These are phyloP conservation scores for Loripinus fragilis DNA, from an alignment of 2,888 invertebrate species.

Conservation along the genomic window DNA sequence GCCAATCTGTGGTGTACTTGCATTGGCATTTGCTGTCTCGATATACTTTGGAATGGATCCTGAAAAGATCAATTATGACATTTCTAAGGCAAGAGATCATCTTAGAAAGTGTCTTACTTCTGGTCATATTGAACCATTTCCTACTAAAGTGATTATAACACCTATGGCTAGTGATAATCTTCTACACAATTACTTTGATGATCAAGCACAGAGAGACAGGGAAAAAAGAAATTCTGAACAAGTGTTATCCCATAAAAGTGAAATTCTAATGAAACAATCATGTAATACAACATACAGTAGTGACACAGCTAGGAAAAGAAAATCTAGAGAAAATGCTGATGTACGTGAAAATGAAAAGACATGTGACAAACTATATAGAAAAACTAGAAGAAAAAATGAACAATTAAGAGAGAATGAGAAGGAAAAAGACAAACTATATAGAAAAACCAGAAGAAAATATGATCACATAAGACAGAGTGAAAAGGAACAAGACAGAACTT, in stretches of 20 bases:
- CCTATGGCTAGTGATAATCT: neutral
- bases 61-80: constrained; percentile 9
- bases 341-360: constrained; percentile 1
- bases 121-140: constrained; percentile 18
- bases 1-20: constrained; percentile 25
- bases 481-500: neutral
- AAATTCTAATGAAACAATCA: neutral
- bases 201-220: neutral
- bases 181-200: neutral
- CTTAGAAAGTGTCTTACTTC: constrained; percentile 1
- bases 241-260: neutral
- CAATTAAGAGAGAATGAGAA: neutral
- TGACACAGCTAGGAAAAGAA: constrained; percentile 9
- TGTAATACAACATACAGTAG: neutral
- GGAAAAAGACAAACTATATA: neutral
- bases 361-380: neutral
- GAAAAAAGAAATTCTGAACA: neutral
- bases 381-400: constrained; percentile 1
- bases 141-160: neutral
- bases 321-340: neutral
- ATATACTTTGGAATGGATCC: constrained; percentile 20
- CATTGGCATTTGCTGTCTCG: constrained; percentile 26
- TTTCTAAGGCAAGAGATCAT: constrained; percentile 13
- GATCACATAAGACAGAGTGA: neutral
- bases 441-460: neutral